These are phyloP conservation scores for Amblyjoppa proteus DNA, from an alignment of 2,888 invertebrate genomes.

Conservation along the genomic window DNA sequence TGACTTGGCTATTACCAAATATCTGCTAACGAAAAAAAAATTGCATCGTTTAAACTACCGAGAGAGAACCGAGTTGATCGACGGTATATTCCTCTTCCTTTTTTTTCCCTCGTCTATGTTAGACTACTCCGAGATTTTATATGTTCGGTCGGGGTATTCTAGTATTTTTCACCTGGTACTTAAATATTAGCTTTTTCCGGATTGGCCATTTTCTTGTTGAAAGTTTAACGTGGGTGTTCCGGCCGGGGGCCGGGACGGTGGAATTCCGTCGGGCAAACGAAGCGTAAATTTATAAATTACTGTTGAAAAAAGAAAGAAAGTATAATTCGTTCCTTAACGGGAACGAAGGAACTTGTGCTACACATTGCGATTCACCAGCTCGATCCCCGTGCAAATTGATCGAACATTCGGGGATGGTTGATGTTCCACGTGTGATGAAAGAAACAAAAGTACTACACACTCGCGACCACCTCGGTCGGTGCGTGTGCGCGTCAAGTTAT, in stretches of 20 bases:
- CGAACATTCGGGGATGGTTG: conserved; percentile 30
- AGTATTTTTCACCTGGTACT: conserved; percentile 50
- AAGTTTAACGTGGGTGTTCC: conserved; percentile 3
- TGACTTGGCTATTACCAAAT: conserved; percentile 66
- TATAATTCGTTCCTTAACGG: conserved; percentile 46
- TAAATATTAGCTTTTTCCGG: conserved; percentile 34
- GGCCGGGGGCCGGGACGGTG: neutral
- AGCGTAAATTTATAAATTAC: conserved; percentile 47
- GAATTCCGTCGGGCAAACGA: conserved; percentile 14
- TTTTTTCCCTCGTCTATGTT: conserved; percentile 17
- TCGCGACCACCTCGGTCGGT: conserved; percentile 50
- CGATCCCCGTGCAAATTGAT: conserved; percentile 20
- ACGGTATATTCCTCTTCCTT: neutral
- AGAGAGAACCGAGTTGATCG: conserved; percentile 1
- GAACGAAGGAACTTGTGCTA: conserved; percentile 16
- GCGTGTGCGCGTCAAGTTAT: conserved; percentile 61
- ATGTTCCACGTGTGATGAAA: conserved; percentile 45
- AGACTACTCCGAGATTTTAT: conserved; percentile 30
- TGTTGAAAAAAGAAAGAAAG: conserved; percentile 28
- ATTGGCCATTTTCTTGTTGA: conserved; percentile 25
- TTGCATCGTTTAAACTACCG: conserved; percentile 36
- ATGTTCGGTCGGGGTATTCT: conserved; percentile 28
- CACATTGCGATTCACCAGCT: conserved; percentile 13
- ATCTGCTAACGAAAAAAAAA: conserved; percentile 52
- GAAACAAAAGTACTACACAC: conserved; percentile 10